A percentile compares a stretch with the other conserved stretches of the same genome.
Conservation (phyloP, 2,888 invertebrate genomes). For the Sabatieria punctata region DNA sequence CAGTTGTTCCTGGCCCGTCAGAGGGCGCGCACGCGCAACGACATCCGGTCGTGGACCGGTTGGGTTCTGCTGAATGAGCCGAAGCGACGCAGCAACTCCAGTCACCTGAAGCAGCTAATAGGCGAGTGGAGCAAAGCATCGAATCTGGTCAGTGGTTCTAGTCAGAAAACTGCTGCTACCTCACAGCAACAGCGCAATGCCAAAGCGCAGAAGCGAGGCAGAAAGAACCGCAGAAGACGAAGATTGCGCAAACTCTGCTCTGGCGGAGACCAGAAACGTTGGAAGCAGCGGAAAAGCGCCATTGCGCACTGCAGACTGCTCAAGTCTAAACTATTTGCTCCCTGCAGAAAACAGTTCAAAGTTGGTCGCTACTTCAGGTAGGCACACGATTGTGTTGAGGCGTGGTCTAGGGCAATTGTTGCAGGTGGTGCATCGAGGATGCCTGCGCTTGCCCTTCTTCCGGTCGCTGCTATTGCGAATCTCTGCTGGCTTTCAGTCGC, state of each 20-base stretch:
- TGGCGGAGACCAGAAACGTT: neutral
- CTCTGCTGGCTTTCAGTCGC: constrained; percentile 68
- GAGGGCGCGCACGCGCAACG: neutral
- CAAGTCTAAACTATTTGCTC: constrained; percentile 46
- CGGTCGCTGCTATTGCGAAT: constrained; percentile 64
- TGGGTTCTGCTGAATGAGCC: no score
- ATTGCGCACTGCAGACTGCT: constrained; percentile 40
- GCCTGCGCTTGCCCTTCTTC: constrained; percentile 67
- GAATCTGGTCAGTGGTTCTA: no score
- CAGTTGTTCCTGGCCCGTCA: neutral
- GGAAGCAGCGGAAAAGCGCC: neutral
- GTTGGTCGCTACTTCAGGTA: constrained; percentile 60
- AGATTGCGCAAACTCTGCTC: neutral
- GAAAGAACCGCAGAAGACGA: neutral
- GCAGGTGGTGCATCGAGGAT: constrained; percentile 59
- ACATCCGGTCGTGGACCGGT: no score
- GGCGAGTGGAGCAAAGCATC: no score
- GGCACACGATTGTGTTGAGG: no score
- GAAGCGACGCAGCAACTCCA: no score
- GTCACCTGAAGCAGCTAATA: no score
- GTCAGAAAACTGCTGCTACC: no score
- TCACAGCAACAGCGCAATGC: no score
- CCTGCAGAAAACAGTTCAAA: constrained; percentile 60
- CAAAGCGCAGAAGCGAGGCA: no score
- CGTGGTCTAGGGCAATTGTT: no score